Evolutionary conservation across 2,888 invertebrate genomes (phyloP).

Genomic region (Nomada goodeniana): DNA sequence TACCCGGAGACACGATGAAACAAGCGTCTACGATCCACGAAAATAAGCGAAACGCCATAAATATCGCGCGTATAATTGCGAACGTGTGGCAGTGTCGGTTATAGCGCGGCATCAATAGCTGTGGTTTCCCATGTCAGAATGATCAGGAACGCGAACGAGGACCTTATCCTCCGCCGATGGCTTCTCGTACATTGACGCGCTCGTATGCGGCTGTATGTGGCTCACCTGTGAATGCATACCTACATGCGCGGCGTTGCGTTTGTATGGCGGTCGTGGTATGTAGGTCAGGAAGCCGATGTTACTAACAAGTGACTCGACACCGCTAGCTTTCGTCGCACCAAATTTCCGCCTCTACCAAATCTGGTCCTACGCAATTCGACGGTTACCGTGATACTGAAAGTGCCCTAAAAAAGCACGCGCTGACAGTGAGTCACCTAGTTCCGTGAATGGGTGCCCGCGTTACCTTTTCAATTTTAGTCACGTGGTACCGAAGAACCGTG

Average conservation of each 20-base stretch:
- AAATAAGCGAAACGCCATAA: neutral
- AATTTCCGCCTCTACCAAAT: conserved; percentile 72
- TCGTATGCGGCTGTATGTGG: neutral
- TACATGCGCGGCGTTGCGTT: conserved; percentile 51
- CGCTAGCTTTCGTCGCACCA: conserved; percentile 71
- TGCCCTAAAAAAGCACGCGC: conserved; percentile 41
- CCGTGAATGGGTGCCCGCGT: conserved; percentile 4
- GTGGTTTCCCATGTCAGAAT: conserved; percentile 37
- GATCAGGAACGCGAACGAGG: conserved; percentile 61
- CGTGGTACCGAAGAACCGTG: neutral
- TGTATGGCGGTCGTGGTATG: conserved; percentile 78
- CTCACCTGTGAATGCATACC: too few relatives aligned
- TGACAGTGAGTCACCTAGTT: conserved; percentile 41
- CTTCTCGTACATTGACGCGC: conserved; percentile 19
- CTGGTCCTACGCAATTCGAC: conserved; percentile 45
- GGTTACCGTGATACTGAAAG: conserved; percentile 37
- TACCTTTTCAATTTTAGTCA: conserved; percentile 28
- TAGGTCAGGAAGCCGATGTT: conserved; percentile 82
- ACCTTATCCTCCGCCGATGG: conserved; percentile 32
- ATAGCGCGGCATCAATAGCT: conserved; percentile 29
- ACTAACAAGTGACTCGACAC: conserved; percentile 75
- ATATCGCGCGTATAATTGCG: conserved; percentile 22
- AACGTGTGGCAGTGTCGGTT: conserved; percentile 19
- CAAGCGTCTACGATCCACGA: neutral
- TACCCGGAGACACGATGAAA: neutral